Percentiles rank a stretch among this genome's conserved stretches.
Conservation (phyloP, 2,888 invertebrate genomes). For the Meghimatium bilineatum region DNA sequence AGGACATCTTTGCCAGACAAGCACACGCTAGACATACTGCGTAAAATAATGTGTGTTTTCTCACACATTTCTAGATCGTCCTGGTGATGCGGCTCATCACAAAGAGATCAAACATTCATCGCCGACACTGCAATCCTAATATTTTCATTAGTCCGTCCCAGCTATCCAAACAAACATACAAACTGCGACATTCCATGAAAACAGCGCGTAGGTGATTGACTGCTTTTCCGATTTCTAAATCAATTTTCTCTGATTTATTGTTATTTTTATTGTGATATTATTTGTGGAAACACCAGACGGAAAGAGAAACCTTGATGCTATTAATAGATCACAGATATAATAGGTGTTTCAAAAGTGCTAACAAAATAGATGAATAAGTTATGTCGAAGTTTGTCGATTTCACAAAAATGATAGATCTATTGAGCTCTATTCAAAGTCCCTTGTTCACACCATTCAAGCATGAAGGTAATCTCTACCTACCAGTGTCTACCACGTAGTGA, state of each 20-base stretch:
- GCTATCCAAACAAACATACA: not conserved
- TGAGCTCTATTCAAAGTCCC: too few relatives aligned
- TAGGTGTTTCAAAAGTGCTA: too few relatives aligned
- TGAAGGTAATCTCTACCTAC: too few relatives aligned
- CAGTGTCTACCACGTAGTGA: too few relatives aligned
- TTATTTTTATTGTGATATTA: not conserved
- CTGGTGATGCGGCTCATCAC: not conserved
- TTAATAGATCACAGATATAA: not conserved
- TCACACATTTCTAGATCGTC: not conserved
- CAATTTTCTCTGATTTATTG: not conserved
- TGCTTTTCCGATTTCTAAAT: not conserved
- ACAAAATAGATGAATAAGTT: too few relatives aligned
- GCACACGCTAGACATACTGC: not conserved
- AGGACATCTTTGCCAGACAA: not conserved
- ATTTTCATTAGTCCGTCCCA: not conserved
- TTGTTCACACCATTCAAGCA: too few relatives aligned
- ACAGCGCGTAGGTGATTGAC: not conserved
- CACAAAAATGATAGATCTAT: too few relatives aligned
- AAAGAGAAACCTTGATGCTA: not conserved
- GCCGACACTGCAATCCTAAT: not conserved
- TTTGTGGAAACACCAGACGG: not conserved
- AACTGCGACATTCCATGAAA: not conserved
- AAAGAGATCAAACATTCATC: not conserved
- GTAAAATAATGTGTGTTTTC: not conserved
- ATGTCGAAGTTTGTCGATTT: too few relatives aligned